Base-by-base conservation (phyloP, 1,140 invertebrate genomes). In the Drosophila eugracilis region DNA sequence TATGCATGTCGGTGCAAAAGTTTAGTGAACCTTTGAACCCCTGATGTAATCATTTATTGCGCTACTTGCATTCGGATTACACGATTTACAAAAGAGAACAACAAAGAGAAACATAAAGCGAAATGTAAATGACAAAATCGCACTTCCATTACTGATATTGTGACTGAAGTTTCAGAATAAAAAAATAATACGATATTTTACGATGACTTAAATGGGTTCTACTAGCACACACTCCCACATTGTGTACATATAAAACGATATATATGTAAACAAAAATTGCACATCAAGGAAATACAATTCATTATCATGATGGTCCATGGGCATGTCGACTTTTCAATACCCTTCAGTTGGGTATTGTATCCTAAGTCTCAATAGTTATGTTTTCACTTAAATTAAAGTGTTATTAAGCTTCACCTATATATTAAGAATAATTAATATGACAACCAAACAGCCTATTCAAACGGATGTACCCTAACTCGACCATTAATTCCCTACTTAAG, bases 11-110 rank as follows among this genome's bases (percentile, higher is more conserved):
- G 12, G 9, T 24, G 17, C 24, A 48, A 19, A 32, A 49, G 37
- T 53, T 73, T 5, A 72, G 21, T 73, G 57, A 72, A 62, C 69
- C 49, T 69, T 57, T 39, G 59, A 32, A 41, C 59, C 59, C 57
- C 21, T 28, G 26, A 37, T 26, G 32, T 15, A 66, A 66, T 66
- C 26, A 65, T 15, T 49, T 50, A 49, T 65, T 24, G 62, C 42
- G 19, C 6, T 17, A 30, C 21, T 19, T 60, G 22, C 9, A 26
- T 15, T 63, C 54, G 59, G 30, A 60, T 60, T 60, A 34, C 37
- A 44, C 19, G 4, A 32, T 19, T 19, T n/a, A 1, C 24, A 7
- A 44, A 42, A 2, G 5, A 55, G 22, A 32, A 30, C 24, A 66
- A 48, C n/a, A n/a, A n/a, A n/a, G n/a, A 37, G 41, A 19, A 24